These are phyloP conservation scores for Cantharis rufa DNA, from an alignment of 2,888 invertebrate species.

Conservation along the genomic window DNA sequence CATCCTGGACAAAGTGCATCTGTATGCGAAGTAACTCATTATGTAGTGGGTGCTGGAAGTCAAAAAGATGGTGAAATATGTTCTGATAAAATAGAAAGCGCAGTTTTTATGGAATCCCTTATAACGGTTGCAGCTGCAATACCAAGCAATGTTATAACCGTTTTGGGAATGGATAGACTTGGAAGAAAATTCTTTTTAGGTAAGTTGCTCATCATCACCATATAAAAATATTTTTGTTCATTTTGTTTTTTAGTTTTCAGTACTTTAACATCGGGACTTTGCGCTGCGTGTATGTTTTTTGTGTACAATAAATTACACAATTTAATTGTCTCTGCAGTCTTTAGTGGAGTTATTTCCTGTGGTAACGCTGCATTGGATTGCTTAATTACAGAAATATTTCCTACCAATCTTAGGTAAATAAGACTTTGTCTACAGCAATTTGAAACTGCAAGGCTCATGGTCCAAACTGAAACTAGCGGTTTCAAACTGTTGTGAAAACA, in stretches of 20 bases:
- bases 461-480: too few species aligned
- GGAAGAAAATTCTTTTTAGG: conserved; percentile 84
- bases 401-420: conserved; percentile 80
- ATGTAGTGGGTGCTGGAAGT: conserved; percentile 70
- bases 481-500: too few species aligned
- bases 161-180: conserved; percentile 79
- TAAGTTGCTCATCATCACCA: conserved; percentile 44
- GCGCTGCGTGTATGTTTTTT: conserved; percentile 84
- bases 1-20: conserved; percentile 70
- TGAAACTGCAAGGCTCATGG: too few species aligned
- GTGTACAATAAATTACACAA: conserved; percentile 83
- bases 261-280: conserved; percentile 81
- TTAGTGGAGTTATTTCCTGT: conserved; percentile 86
- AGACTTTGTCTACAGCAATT: too few species aligned
- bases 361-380: conserved; percentile 91
- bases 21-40: conserved; percentile 78
- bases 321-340: conserved; percentile 80
- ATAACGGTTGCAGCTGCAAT: conserved; percentile 86
- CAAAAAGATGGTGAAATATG: conserved; percentile 65
- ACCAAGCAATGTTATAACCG: conserved; percentile 83
- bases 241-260: conserved; percentile 69
- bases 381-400: conserved; percentile 90
- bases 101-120: conserved; percentile 83
- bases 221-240: not conserved
- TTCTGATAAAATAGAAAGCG: conserved; percentile 72